Evolutionary conservation across 1,140 invertebrate genomes (phyloP), one percentile per base, ranked within the genome.

Genomic region (Liolophura sinensis): DNA sequence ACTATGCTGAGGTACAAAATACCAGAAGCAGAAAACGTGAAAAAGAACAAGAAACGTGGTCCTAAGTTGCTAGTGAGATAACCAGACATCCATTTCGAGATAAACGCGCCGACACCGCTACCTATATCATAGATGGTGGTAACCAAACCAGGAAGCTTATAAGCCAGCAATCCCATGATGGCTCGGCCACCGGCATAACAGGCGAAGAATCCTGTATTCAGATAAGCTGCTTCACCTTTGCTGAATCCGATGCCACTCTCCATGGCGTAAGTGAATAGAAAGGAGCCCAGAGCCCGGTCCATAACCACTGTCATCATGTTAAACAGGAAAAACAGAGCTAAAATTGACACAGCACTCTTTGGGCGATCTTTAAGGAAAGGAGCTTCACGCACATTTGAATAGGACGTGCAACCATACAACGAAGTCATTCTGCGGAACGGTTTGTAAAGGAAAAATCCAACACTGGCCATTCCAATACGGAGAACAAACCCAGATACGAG

Each of bases 221-320:
- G 57, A 50, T 65, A 69, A 16, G 68, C 64, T 4, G 68, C 68
- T 56, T 64, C 62, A 51, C 60, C 52, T 24, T 61, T 47, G 9
- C 31, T 22, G 51, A 69, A 69, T 22, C 62, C 47, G 16, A 69
- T 52, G 20, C 61, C 47, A 58, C 31, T 40, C 31, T 69, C 68
- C 46, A 69, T 63, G 24, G 68, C 60, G 58, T 56, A 69, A 18
- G 68, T 65, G 47, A 62, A 51, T 11, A 74, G 31, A 47, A 72
- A 74, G 49, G 70, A 73, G 40, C 70, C 73, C 47, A 62, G 70
- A 18, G 67, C 54, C 20, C 72, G 64, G 47, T 74, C 73, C 16
- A 63, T 68, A 15, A 65, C 70, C 20, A 70, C 68, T 1, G 65
- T 22, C 48, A 70, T 65, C 20, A 68, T 48, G 46, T 47, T 70